Evolutionary conservation across 2,888 invertebrate genomes (phyloP), one percentile per base, ranked within the genome.

Genomic region (Eubasilissa splendida): DNA sequence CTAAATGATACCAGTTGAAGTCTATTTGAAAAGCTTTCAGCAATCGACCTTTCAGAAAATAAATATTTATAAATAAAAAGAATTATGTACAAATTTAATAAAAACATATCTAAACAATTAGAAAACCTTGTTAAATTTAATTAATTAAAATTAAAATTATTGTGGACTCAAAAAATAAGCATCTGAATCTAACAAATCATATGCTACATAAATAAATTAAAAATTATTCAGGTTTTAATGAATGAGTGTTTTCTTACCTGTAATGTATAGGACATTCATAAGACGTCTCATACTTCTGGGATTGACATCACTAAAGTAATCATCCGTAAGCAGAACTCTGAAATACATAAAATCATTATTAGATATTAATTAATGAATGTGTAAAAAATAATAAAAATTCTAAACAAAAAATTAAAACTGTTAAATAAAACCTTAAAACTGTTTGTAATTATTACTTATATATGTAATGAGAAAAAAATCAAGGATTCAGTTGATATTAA

Each of bases 251-350:
- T 10, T 60, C 85, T 86, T 85, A 96, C 96, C 97, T 82, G 98
- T 98, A 77, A 99, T 95, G 86, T 98, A 98, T 78, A 99, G 95
- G 80, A 99, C 98, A 88, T 99, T 99, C 97, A 99, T 97, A 42
- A 99, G 92, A 77, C 99, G 92, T 83, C 97, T 91, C 97, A 99
- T 98, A 86, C 97, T 98, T 70, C 98, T 92, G 0, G 99, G 99
- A 90, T 99, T 99, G 84, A 99, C 97, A 88, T 99, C 99, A 86
- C 98, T 98, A 88, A 99, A 99, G 91, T 99, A 99, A 88, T 99
- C 99, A 87, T 99, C 99, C 0, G 98, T 98, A 31, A 98, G 92
- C 84, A 99, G 91, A 90, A 97, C 97, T 85, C 96, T 94, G 63
- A 96, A 90, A 50, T 92, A 8, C 68, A 42, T 42, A 42, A 42